Evolutionary conservation across 2,113 vertebrate species (phyloP).

Genomic region (Ceyx margarethae): DNA sequence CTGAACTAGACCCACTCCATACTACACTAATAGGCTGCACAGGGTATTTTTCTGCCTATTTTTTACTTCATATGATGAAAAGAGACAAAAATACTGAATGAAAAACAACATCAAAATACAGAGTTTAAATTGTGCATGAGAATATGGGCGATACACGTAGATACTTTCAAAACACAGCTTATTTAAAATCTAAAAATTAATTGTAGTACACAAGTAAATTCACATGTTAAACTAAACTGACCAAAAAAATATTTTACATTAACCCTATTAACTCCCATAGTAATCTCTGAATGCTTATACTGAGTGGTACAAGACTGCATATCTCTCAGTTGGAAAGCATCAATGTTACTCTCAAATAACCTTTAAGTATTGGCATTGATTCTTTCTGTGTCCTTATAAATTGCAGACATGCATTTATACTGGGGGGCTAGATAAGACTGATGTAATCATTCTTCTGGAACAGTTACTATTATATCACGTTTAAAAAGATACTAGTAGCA

Average conservation of each 20-base stretch:
- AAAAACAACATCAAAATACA: background rate
- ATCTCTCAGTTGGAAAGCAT: background rate
- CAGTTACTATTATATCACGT: background rate
- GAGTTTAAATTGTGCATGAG: background rate
- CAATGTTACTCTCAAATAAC: background rate
- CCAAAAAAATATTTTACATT: background rate
- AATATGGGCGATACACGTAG: background rate
- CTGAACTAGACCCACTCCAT: background rate
- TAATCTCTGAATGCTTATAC: background rate
- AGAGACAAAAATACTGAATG: background rate
- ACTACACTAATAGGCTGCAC: fast-evolving
- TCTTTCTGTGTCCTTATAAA: background rate
- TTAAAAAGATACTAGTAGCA: background rate
- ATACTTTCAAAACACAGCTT: background rate
- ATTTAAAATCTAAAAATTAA: background rate
- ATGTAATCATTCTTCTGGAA: background rate
- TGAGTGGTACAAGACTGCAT: fast-evolving
- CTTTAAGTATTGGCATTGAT: background rate
- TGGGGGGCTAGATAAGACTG: background rate
- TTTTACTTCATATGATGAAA: background rate
- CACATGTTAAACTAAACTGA: background rate
- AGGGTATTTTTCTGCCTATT: background rate
- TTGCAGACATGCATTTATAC: background rate
- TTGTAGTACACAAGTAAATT: background rate
- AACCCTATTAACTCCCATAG: background rate